These are phyloP conservation scores for Morus bassanus DNA, from an alignment of 2,797 vertebrate genomes.

Conservation along the genomic window DNA sequence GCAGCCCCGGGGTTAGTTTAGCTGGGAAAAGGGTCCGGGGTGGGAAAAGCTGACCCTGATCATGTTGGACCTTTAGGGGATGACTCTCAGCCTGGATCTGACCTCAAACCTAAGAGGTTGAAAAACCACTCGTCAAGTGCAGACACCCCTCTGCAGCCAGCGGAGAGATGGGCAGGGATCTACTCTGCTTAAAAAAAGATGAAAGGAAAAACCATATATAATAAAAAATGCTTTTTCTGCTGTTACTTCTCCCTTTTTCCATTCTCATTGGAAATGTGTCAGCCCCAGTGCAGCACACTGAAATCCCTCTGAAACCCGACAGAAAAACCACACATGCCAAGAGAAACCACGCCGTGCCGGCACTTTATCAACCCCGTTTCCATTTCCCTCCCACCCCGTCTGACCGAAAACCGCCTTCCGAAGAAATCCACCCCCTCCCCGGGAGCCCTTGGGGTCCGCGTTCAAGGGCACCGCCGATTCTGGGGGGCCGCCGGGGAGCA, in stretches of 20 bases:
- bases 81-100: not conserved
- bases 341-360: not conserved
- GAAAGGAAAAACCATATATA: fast-evolving
- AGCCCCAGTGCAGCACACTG: fast-evolving
- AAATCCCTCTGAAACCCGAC: not conserved
- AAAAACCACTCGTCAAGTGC: fast-evolving
- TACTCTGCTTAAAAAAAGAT: fast-evolving
- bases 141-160: not conserved
- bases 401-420: not conserved
- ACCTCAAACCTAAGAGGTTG: not conserved
- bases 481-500: fast-evolving
- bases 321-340: fast-evolving
- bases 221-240: not conserved
- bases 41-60: not conserved
- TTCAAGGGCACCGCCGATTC: fast-evolving
- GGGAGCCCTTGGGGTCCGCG: fast-evolving
- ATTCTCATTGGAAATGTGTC: not conserved
- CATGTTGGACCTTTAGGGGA: not conserved
- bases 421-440: not conserved
- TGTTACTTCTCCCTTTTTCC: not conserved
- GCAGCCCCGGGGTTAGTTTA: not conserved
- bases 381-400: fast-evolving
- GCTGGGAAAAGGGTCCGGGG: not conserved
- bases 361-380: not conserved
- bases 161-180: not conserved